Percentiles rank a stretch among this genome's conserved stretches.
Evolutionary conservation across 2,888 invertebrate genomes (phyloP).

Genomic region (Microctonus aethiopoides): DNA sequence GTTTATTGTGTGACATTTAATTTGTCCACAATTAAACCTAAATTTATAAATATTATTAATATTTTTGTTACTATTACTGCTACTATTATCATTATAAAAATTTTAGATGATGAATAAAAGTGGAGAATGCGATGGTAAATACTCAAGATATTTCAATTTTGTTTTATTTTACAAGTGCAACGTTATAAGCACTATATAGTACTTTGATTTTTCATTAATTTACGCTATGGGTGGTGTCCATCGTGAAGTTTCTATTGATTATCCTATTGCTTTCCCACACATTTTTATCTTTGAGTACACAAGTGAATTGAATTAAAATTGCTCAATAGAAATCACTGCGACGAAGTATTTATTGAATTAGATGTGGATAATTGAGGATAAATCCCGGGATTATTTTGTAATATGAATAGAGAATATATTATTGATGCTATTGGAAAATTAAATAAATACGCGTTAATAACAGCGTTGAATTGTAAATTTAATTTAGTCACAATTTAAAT

Average conservation of each 20-base stretch:
- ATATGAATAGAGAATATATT: too few species aligned
- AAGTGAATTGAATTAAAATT: too few species aligned
- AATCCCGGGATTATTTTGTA: too few species aligned
- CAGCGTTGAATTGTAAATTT: too few species aligned
- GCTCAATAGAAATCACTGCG: neutral
- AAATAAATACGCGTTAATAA: too few species aligned
- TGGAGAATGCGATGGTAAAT: neutral
- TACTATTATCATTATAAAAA: neutral
- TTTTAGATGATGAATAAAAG: neutral
- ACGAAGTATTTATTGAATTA: too few species aligned
- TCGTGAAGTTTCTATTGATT: slow-evolving; percentile 31
- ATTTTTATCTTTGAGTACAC: neutral
- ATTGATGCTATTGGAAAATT: too few species aligned
- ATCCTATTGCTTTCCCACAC: neutral
- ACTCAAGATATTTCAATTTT: neutral
- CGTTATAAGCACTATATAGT: slow-evolving; percentile 21
- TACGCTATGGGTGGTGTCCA: slow-evolving; percentile 43
- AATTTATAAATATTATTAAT: neutral
- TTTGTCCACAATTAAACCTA: neutral
- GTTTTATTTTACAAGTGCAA: neutral
- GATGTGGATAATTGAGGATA: too few species aligned
- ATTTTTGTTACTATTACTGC: neutral
- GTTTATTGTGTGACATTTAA: neutral
- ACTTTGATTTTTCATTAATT: slow-evolving; percentile 43
- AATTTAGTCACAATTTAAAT: too few species aligned